Evolutionary conservation across 2,113 vertebrate species (phyloP).

Genomic region (Bungarus multicinctus): DNA sequence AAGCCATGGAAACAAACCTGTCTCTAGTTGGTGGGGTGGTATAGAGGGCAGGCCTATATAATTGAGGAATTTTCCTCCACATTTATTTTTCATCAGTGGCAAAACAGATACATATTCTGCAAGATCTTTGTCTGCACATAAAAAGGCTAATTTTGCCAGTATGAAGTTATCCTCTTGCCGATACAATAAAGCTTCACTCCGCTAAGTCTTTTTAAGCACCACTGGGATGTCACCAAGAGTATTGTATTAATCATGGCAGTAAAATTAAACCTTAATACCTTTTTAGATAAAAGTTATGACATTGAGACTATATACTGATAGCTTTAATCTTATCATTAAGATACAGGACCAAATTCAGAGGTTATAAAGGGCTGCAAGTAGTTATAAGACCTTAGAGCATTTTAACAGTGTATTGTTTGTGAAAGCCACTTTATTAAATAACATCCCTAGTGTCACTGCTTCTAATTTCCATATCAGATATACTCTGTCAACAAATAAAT

Average conservation of each 20-base stretch:
- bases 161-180: not conserved
- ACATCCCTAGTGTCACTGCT: conserved; percentile 19
- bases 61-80: conserved; percentile 35
- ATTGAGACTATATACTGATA: conserved; percentile 32
- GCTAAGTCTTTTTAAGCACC: conserved; percentile 5
- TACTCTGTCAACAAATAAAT: conserved; percentile 33
- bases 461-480: conserved; percentile 9
- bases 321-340: conserved; percentile 14
- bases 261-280: conserved; percentile 43
- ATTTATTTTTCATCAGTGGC: conserved; percentile 31
- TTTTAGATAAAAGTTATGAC: conserved; percentile 31
- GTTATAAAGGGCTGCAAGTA: not conserved
- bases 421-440: not conserved
- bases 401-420: not conserved
- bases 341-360: fast-evolving
- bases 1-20: not conserved
- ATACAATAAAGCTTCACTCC: conserved; percentile 8
- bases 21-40: conserved; percentile 4
- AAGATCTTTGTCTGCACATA: conserved; percentile 23
- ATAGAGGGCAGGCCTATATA: not conserved
- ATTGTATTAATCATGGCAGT: conserved; percentile 51
- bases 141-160: conserved; percentile 44
- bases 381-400: not conserved
- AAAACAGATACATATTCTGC: conserved; percentile 35
- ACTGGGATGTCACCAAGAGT: conserved; percentile 26